A percentile compares a stretch with the other conserved stretches of the same genome.
These are phyloP conservation scores for Drosophila pachea DNA, from an alignment of 1,140 invertebrate genomes.

Conservation along the genomic window DNA sequence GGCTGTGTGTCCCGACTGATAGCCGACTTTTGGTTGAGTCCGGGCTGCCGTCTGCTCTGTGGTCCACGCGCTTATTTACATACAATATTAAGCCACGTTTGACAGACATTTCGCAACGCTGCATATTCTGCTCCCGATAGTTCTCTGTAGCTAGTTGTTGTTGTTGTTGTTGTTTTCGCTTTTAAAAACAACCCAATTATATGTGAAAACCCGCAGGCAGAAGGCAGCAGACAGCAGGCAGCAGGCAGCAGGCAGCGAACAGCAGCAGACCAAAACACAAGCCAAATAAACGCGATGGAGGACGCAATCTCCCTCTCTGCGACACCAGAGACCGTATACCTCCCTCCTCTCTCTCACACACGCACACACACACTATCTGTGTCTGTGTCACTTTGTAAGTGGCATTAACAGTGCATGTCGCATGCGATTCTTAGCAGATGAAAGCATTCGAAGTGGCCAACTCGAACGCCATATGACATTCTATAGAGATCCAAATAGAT, in stretches of 20 bases:
- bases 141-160: not conserved
- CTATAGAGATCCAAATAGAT: not conserved
- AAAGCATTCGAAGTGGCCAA: not conserved
- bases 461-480: conserved; percentile 3
- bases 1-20: conserved; percentile 29
- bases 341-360: not conserved
- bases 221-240: not conserved
- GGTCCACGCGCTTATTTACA: conserved; percentile 22
- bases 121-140: conserved; percentile 4
- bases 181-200: conserved; percentile 66
- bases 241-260: not conserved
- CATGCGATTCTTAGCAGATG: conserved; percentile 6
- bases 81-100: not conserved
- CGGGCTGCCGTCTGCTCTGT: not conserved
- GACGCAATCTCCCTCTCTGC: not conserved
- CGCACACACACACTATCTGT: not conserved
- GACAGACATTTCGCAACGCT: conserved; percentile 2
- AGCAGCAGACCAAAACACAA: not conserved
- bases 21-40: conserved; percentile 24
- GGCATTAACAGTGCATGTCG: conserved; percentile 45
- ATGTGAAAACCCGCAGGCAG: conserved; percentile 47
- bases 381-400: conserved; percentile 48
- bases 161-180: not conserved
- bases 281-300: conserved; percentile 23
- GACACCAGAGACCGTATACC: not conserved